Percentiles rank a stretch among this genome's conserved stretches.
These are phyloP conservation scores for Mormyrus iriodes DNA, from an alignment of 2,113 vertebrate genomes.

Conservation along the genomic window DNA sequence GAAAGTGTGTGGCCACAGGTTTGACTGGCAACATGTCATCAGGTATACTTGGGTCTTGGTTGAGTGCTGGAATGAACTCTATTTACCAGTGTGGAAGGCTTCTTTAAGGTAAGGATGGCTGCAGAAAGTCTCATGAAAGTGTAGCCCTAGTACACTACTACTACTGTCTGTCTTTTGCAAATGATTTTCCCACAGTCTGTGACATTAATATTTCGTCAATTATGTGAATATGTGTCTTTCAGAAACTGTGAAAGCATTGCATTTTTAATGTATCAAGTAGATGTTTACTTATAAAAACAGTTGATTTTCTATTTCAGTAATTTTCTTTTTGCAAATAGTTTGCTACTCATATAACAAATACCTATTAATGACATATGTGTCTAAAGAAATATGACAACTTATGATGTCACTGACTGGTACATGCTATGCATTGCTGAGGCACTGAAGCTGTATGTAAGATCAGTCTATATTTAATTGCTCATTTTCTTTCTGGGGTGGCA, in stretches of 20 bases:
- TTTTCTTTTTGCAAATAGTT: background rate
- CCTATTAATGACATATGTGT: no score
- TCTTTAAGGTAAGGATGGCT: background rate
- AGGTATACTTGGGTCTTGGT: background rate
- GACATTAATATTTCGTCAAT: background rate
- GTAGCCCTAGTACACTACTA: background rate
- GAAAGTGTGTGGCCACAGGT: background rate
- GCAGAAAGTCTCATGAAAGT: background rate
- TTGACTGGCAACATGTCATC: background rate
- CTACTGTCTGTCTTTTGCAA: background rate
- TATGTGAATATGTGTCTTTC: background rate
- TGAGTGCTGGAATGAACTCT: background rate
- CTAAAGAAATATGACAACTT: background rate
- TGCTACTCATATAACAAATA: background rate
- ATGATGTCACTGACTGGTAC: background rate
- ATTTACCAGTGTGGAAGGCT: background rate
- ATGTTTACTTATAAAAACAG: background rate
- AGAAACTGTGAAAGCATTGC: background rate
- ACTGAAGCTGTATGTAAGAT: background rate
- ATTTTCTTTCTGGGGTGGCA: background rate
- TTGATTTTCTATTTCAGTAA: background rate
- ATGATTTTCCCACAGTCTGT: background rate
- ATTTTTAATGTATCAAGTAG: background rate
- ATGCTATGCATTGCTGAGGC: background rate
- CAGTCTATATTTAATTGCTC: background rate